Base-by-base conservation (phyloP, 2,888 invertebrate species). In the Noctua pronuba region DNA sequence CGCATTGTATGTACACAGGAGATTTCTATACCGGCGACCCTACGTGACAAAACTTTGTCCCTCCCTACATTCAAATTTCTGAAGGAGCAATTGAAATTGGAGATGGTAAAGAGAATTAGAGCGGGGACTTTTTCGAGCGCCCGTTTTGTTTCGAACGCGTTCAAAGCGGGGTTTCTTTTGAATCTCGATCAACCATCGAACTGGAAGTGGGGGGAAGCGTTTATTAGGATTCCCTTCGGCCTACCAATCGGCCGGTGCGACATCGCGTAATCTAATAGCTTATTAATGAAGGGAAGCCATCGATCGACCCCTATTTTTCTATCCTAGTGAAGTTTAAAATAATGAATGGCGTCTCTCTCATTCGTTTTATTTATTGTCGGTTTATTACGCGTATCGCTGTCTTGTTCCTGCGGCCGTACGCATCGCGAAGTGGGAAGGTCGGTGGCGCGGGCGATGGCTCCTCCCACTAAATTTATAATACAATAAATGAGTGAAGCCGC, bases 61-160 rank as follows among this genome's bases (percentile, higher is more conserved):
- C 96, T 96, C 96, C 96, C 96, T 92, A 95, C 95, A 96, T 96
- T 96, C 96, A 96, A 96, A 96, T 95, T 94, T 96, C 95, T 96
- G 96, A 96, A 96, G 96, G 95, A 96, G 96, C 96, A 96, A 96
- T 96, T 96, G 96, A 96, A 96, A 96, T 96, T 94, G 96, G 96
- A 96, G 96, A 96, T 96, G 96, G 95, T 95, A 96, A 96, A 96
- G 96, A 96, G 96, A 96, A 96, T 96, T 96, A 96, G 96, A 95
- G 93, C 96, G 93, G 96, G 96, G 95, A 93, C 95, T 94, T 95
- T 96, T 96, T 95, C 92, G 94, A 94, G 93, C 95, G 94, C 91
- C 93, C 93, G 96, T 96, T 96, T 96, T 96, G 96, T 96, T 96
- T 96, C 93, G 93, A 92, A 90, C 91, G 92, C 93, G 92, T 92